Conservation (phyloP, 2,888 invertebrate genomes). For the Pheosia tremula region DNA sequence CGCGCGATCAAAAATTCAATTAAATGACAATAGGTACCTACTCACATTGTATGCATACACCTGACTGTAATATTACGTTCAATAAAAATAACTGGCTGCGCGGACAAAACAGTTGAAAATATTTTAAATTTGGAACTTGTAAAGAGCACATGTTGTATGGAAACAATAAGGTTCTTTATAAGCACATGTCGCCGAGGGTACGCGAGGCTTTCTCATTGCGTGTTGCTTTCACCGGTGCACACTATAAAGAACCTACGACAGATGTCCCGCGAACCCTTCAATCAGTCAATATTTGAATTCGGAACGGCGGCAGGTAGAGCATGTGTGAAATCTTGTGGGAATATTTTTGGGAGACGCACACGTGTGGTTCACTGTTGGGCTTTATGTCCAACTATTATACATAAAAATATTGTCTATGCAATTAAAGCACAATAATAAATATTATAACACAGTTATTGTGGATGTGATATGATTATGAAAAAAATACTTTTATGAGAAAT, state of each 20-base stretch:
- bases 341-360: conserved; percentile 17
- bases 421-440: too few relatives aligned
- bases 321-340: conserved; percentile 52
- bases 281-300: conserved; percentile 82
- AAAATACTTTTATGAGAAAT: too few relatives aligned
- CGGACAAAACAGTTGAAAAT: conserved; percentile 11
- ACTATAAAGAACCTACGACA: conserved; percentile 61
- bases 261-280: conserved; percentile 79
- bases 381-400: too few relatives aligned
- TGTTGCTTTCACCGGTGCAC: conserved; percentile 62
- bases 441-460: too few relatives aligned
- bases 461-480: too few relatives aligned
- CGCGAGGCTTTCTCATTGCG: conserved; percentile 52
- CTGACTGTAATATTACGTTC: conserved; percentile 15
- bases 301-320: conserved; percentile 49
- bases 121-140: conserved; percentile 23
- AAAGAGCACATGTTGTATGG: conserved; percentile 32
- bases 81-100: conserved; percentile 13
- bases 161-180: conserved; percentile 42
- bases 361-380: not conserved
- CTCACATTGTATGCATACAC: not conserved
- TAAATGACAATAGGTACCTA: not conserved
- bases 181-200: conserved; percentile 36
- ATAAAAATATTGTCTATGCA: too few relatives aligned
- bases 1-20: not conserved